Conservation (phyloP, 2,113 vertebrate species). For the Microcebus ravelobensis region DNA sequence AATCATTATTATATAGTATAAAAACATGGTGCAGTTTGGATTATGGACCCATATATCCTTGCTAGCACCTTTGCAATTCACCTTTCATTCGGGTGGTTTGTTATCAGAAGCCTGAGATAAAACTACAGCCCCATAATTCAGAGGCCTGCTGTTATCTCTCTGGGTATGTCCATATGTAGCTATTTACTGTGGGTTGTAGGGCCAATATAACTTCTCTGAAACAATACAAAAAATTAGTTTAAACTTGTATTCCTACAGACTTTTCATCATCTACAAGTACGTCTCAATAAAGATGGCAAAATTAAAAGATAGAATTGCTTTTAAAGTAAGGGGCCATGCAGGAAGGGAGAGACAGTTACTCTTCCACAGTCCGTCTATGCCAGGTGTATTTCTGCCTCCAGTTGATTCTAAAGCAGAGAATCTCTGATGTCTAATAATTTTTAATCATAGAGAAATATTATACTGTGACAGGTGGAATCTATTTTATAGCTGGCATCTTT, state of each 20-base stretch:
- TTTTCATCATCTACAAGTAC: background rate
- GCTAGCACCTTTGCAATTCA: background rate
- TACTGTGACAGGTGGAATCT: conserved; percentile 45
- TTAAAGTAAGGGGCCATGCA: background rate
- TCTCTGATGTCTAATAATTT: conserved; percentile 5
- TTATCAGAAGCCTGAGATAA: background rate
- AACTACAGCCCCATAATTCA: background rate
- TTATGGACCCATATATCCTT: accelerated
- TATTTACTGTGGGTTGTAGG: background rate
- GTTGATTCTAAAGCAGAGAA: background rate
- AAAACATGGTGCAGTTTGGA: background rate
- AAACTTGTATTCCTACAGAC: background rate
- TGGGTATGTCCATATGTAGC: background rate
- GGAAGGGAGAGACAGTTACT: background rate
- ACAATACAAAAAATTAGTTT: conserved; percentile 41
- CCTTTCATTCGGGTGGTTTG: background rate
- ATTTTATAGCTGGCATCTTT: conserved; percentile 52
- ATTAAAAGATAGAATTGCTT: background rate
- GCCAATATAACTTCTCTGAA: background rate
- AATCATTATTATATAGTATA: background rate
- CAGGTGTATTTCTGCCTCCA: background rate
- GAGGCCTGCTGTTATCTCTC: background rate
- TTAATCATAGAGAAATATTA: conserved; percentile 43
- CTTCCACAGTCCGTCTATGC: background rate
- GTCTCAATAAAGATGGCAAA: background rate